Percentiles rank a stretch among this genome's conserved stretches.
Conservation (phyloP, 2,888 invertebrate genomes). For the Leptogaster cylindrica region DNA sequence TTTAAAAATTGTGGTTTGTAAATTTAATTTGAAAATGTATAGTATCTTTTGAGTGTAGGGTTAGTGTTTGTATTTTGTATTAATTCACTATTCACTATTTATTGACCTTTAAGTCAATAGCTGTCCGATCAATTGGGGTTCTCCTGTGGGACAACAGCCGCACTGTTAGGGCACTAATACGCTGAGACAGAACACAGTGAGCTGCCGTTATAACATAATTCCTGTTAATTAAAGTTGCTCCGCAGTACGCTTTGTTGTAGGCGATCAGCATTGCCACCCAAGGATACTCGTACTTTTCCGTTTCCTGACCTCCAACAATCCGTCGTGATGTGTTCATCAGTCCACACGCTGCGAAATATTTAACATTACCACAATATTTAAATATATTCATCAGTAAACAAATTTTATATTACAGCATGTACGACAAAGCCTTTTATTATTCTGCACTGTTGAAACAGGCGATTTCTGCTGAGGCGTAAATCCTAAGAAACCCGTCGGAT, state of each 20-base stretch:
- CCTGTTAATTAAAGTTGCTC: conserved; percentile 6
- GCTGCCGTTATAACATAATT: conserved; percentile 9
- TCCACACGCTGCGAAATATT: conserved; percentile 31
- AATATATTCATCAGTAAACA: not conserved
- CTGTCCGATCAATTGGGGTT: not conserved
- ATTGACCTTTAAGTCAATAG: not conserved
- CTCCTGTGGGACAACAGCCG: not conserved
- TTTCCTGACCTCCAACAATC: conserved; percentile 20
- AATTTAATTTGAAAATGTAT: no score
- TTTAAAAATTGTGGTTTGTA: no score
- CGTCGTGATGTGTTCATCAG: not conserved
- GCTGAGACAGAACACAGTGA: not conserved
- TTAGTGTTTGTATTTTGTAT: no score
- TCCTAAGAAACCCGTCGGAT: no score
- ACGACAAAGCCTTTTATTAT: no score
- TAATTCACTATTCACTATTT: no score
- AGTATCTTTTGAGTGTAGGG: no score
- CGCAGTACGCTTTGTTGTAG: not conserved
- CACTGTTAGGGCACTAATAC: not conserved
- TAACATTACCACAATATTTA: no score
- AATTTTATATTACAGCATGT: not conserved
- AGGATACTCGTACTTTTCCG: conserved; percentile 1
- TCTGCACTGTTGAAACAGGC: no score
- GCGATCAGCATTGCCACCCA: conserved; percentile 10
- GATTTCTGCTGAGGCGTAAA: no score